Base-by-base conservation (phyloP, 2,797 vertebrate species). In the Adrianichthys oophorus region DNA sequence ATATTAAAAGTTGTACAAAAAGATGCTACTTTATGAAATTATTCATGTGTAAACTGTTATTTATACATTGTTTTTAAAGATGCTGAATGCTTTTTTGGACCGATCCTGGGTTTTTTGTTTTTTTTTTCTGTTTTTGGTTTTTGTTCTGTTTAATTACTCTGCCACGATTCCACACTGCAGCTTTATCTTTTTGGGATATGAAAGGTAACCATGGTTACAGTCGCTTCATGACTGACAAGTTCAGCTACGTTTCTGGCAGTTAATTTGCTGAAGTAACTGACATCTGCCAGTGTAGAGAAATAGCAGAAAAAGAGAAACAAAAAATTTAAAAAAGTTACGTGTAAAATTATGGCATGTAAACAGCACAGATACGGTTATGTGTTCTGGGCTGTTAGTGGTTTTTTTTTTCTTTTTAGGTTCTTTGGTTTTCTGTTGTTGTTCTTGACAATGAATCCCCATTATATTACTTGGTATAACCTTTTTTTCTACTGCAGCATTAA, bases 401-500 rank as follows among this genome's bases (percentile, higher is more conserved):
- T 86, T 82, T 87, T 61, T 78, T 85, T 85, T 82, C 86, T 62
- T 80, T 85, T 85, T 81, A 19, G 37, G 10, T 88, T 85, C 61
- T 84, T 78, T 83, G 40, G 50, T 83, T 90, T 88, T 91, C 78
- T 83, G 87, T 94, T 95, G 89, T 94, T 95, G 94, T 95, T 95
- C 95, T 95, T 95, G 95, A 96, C 94, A 95, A 96, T 94, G 95
- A 95, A 95, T 94, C 93, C 94, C 94, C 94, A 94, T 96, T 94
- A 95, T 96, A 96, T 95, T 94, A 96, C 94, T 97, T 96, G 95
- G 94, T 96, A 98, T 94, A 97, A 95, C 94, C 94, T 95, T 95
- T 93, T 96, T 98, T 96, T 96, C 94, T 98, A 98, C 94, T 93
- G 95, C 95, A 95, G 94, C 96, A 99, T 99, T 98, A 98, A 98